These are phyloP conservation scores for Lepidochitona cinerea DNA, from an alignment of 2,888 invertebrate species.

Conservation along the genomic window DNA sequence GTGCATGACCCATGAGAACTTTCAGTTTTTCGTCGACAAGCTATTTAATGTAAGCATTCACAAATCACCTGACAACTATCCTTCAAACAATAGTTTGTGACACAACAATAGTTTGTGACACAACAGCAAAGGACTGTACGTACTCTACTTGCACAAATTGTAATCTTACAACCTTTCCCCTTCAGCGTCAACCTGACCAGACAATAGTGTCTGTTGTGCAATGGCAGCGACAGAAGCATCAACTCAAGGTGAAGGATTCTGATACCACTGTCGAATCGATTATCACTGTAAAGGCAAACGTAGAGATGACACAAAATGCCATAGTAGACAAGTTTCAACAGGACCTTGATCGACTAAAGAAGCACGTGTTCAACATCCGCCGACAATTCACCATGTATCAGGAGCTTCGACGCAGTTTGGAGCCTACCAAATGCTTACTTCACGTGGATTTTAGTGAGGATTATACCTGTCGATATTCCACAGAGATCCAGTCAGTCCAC, in stretches of 20 bases:
- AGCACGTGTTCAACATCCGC: conserved; percentile 12
- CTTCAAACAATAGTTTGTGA: too few species aligned
- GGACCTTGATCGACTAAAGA: background rate
- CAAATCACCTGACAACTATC: too few species aligned
- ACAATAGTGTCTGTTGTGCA: background rate
- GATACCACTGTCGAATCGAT: background rate
- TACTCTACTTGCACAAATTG: conserved; percentile 19
- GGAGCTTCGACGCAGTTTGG: background rate
- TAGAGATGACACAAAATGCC: background rate
- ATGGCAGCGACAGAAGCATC: conserved; percentile 15
- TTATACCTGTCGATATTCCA: background rate
- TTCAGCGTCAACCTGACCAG: background rate
- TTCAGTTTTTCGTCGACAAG: too few species aligned
- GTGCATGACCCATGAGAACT: too few species aligned
- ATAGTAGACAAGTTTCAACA: conserved; percentile 13
- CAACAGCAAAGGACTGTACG: conserved; percentile 20
- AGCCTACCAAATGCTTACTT: background rate
- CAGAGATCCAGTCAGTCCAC: background rate
- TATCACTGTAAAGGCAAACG: conserved; percentile 4
- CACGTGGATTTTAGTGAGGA: background rate
- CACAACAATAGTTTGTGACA: conserved; percentile 21
- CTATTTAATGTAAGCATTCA: too few species aligned
- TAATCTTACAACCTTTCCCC: background rate
- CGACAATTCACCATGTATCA: conserved; percentile 8
- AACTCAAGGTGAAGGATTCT: conserved; percentile 7